Evolutionary conservation across 1,140 invertebrate species (phyloP).

Genomic region (Macrobrachium rosenbergii): DNA sequence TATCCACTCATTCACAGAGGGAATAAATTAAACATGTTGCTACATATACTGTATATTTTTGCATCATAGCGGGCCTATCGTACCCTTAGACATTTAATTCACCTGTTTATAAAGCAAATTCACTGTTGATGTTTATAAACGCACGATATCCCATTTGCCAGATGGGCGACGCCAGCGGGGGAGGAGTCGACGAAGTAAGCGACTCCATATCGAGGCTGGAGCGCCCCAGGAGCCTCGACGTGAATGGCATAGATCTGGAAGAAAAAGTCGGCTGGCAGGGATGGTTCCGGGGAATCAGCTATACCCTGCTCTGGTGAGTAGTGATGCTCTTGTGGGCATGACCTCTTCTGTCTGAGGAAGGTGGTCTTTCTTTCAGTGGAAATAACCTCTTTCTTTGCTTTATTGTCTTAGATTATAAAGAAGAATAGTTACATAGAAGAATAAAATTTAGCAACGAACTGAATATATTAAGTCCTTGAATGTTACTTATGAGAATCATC

Average conservation of each 20-base stretch:
- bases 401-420: background rate
- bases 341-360: too few species aligned
- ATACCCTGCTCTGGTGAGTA: conserved; percentile 38
- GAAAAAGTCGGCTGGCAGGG: conserved; percentile 15
- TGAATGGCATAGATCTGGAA: background rate
- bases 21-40: too few species aligned
- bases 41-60: too few species aligned
- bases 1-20: too few species aligned
- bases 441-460: too few species aligned
- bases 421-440: too few species aligned
- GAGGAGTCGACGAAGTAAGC: background rate
- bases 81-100: too few species aligned
- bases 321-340: background rate
- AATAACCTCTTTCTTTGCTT: background rate
- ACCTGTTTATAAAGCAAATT: too few species aligned
- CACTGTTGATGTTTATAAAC: background rate
- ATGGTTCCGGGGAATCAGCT: conserved; percentile 28
- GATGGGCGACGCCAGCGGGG: background rate
- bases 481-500: too few species aligned
- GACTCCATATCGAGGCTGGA: background rate
- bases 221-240: conserved; percentile 15
- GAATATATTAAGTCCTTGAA: too few species aligned
- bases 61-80: too few species aligned
- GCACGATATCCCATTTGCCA: background rate
- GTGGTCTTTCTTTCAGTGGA: background rate